Conservation (phyloP, 1,140 invertebrate genomes). For the Lordiphosa stackelbergi region DNA sequence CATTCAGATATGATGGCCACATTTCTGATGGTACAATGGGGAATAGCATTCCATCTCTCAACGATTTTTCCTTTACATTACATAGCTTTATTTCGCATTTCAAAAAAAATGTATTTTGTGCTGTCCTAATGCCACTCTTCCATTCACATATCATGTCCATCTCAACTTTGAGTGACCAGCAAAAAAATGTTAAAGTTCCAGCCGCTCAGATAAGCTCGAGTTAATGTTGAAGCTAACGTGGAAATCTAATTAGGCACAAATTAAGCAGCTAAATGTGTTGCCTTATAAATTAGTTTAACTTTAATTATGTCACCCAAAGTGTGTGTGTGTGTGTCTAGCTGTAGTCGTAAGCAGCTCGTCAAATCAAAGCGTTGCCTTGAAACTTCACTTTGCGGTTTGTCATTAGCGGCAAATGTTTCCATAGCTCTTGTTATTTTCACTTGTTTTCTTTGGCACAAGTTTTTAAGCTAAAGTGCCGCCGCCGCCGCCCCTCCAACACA, state of each 20-base stretch:
- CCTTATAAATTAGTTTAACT: constrained; percentile 42
- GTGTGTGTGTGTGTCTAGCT: constrained; percentile 3
- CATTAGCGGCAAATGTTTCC: constrained; percentile 31
- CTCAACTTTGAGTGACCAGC: no score
- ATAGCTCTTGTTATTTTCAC: constrained; percentile 3
- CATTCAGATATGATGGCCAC: constrained; percentile 32
- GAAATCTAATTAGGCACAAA: constrained; percentile 44
- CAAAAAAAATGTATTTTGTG: no score
- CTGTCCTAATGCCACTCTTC: no score
- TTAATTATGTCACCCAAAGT: constrained; percentile 28
- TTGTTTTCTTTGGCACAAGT: constrained; percentile 10
- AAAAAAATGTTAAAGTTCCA: constrained; percentile 1
- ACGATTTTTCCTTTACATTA: no score
- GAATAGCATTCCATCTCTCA: no score
- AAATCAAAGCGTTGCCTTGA: constrained; percentile 12
- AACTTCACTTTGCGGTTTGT: constrained; percentile 24
- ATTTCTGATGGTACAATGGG: constrained; percentile 42
- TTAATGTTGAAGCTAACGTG: constrained; percentile 4
- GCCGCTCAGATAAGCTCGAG: constrained; percentile 14
- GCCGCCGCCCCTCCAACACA: background rate
- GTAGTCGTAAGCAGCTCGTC: constrained; percentile 1
- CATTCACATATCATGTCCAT: no score
- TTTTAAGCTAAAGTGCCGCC: constrained; percentile 17
- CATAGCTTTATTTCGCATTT: no score
- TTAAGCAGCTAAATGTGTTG: constrained; percentile 44